Base-by-base conservation (phyloP, 2,113 vertebrate genomes). In the Trogon melanurus region DNA sequence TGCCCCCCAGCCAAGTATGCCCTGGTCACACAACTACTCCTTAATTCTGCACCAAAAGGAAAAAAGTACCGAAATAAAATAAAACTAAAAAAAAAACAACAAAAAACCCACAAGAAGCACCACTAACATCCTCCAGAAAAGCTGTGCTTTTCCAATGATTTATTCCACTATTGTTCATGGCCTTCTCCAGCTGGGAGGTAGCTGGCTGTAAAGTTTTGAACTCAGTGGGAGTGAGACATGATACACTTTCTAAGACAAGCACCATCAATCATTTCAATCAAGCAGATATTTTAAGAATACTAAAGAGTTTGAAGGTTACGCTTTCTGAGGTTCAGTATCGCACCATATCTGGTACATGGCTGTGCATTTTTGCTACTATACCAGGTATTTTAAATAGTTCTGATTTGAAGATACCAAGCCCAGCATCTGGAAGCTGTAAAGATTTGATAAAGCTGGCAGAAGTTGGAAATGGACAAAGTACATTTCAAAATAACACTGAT, bases 161-260 rank as follows among this genome's bases (percentile, higher is more conserved):
- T 95, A 81, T 88, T 90, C 32, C 21, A 47, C 44, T 87, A 27
- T 50, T 89, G 76, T 81, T 72, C 44, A 83, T 75, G 79, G 32
- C 32, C 54, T 41, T 76, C 67, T 84, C 90, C 91, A 95, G 78
- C 89, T 70, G 86, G 67, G 73, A 94, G 11, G 32, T 93, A 89
- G 83, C 60, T 91, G 70, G 48, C 26, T 83, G 44, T 26, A 79
- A 58, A 79, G 67, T 95, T 96, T 97, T 92, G 89, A 94, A 95
- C 76, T 96, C 88, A 51, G 71, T 83, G 44, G 80, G 82, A 61
- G n/a, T 87, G 71, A 96, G 89, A 94, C 66, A 57, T 34, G 26
- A 89, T 78, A 89, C 53, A 88, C 64, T 96, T 75, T 92, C 85
- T 75, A 62, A 79, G 62, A 90, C 54, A 86, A 79, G 80, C 21